Conservation (phyloP, 2,888 invertebrate genomes). For the Phortica okadai region DNA sequence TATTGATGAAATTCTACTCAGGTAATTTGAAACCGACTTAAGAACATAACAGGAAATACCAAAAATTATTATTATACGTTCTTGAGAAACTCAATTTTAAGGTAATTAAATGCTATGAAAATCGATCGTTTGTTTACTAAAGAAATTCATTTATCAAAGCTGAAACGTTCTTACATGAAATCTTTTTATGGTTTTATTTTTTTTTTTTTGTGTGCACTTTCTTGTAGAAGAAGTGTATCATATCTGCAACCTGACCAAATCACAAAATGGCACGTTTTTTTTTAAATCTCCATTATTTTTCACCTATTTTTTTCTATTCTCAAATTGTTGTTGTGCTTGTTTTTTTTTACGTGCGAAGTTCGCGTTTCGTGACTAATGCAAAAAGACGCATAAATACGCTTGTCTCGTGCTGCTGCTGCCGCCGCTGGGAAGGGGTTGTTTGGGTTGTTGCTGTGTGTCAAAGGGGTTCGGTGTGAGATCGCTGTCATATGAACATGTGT, state of each 20-base stretch:
- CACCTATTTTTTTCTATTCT: background rate
- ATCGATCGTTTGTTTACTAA: background rate
- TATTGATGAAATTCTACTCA: too few relatives aligned
- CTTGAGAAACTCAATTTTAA: too few relatives aligned
- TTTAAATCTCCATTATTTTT: background rate
- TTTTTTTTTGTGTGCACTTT: background rate
- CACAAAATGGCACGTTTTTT: background rate
- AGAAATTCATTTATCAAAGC: background rate
- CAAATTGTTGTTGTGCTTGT: background rate
- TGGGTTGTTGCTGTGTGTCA: background rate
- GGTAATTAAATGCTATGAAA: too few relatives aligned
- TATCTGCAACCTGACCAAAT: too few relatives aligned
- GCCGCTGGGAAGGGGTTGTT: background rate
- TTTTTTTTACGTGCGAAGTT: background rate
- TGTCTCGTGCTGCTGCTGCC: background rate
- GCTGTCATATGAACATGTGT: background rate
- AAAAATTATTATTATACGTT: too few relatives aligned
- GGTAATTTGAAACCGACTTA: too few relatives aligned
- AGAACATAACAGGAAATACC: too few relatives aligned
- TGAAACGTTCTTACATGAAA: too few relatives aligned
- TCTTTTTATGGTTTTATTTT: background rate
- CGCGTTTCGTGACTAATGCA: slow-evolving; percentile 21
- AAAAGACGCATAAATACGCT: background rate
- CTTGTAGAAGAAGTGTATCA: background rate
- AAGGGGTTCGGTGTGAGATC: background rate